Evolutionary conservation across 2,113 vertebrate species (phyloP).

Genomic region (Hydrolagus affinis): DNA sequence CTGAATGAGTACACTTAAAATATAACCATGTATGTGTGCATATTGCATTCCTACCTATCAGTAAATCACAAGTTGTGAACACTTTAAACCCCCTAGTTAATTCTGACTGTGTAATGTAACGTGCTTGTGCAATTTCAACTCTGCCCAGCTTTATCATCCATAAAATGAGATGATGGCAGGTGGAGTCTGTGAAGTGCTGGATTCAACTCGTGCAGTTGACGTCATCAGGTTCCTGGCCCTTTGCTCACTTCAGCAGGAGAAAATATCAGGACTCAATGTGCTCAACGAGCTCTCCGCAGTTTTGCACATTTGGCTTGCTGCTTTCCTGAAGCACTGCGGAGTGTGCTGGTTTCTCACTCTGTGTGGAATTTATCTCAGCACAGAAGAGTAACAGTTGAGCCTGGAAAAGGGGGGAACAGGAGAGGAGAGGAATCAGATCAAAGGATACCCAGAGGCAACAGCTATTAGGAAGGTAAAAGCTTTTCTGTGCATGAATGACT

Average conservation of each 20-base stretch:
- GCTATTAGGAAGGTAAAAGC: background rate
- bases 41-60: no score
- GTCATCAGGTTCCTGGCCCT: background rate
- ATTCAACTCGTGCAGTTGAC: background rate
- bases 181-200: background rate
- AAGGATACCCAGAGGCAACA: background rate
- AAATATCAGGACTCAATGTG: background rate
- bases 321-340: background rate
- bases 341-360: background rate
- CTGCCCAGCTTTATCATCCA: background rate
- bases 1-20: no score
- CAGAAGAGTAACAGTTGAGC: background rate
- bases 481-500: background rate
- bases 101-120: no score
- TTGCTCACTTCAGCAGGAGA: background rate
- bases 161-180: background rate
- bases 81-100: no score
- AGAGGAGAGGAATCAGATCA: background rate
- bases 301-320: no score
- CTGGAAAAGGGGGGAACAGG: background rate
- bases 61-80: background rate
- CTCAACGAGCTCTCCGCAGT: background rate
- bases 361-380: background rate
- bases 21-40: no score
- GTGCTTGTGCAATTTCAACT: background rate